phyloP scores from a whole-genome alignment of 2,113 vertebrate species.

The Suricata suricatta region DNA sequence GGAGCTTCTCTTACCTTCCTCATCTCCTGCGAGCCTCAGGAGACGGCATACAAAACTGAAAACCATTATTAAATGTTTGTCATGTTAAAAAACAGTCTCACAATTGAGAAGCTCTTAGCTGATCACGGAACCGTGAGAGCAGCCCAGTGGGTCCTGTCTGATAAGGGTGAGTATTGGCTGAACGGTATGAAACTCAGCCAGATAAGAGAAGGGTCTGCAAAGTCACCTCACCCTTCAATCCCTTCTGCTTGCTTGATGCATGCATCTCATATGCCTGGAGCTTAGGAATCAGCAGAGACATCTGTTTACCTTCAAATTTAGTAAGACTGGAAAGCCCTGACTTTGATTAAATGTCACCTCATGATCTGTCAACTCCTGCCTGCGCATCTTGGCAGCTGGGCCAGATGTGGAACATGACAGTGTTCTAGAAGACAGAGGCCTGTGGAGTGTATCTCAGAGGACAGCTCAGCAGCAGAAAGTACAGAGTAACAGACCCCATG shows the following conservation, averaged over 20 bases:
- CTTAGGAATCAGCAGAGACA: neutral
- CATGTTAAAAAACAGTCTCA: neutral
- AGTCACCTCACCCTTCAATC: neutral
- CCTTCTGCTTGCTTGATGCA: neutral
- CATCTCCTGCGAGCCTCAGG: constrained; percentile 15
- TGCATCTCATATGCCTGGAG: neutral
- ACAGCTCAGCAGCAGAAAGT: neutral
- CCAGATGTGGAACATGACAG: constrained; percentile 16
- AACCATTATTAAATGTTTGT: constrained; percentile 47
- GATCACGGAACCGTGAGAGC: neutral
- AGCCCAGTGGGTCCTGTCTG: neutral
- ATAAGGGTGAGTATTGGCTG: neutral
- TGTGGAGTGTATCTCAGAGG: neutral
- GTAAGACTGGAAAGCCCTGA: neutral
- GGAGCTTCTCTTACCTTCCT: neutral
- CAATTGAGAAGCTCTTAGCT: neutral
- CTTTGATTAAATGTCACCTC: constrained; percentile 55
- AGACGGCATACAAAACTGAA: constrained; percentile 31
- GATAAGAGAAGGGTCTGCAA: neutral
- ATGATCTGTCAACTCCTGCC: neutral
- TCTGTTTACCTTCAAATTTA: constrained; percentile 52
- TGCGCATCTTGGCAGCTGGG: constrained; percentile 3
- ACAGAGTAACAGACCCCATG: neutral
- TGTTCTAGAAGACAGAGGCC: neutral
- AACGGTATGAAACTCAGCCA: neutral